Evolutionary conservation across 2,888 invertebrate species (phyloP), one percentile per base, ranked within the genome.

Genomic region (Xestoiulus laeticollis): DNA sequence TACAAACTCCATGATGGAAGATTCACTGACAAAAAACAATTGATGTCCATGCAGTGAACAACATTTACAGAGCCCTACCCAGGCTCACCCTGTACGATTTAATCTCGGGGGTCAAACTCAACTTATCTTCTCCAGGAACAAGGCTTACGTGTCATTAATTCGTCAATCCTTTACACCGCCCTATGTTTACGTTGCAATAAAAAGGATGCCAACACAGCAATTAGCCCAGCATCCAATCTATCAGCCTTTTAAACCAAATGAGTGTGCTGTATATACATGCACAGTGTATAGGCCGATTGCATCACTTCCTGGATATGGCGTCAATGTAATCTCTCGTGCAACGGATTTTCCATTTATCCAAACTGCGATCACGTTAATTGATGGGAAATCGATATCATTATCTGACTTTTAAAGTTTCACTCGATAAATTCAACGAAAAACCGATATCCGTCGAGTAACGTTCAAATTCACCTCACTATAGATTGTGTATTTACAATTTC

Each of bases 181-280:
- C 78, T 10, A 78, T 78, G 78, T 78, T 78, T 78, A 30, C 78
- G 78, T 22, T 26, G 78, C 78, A 78, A 78, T 78, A 78, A 78
- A 78, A 78, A 78, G 78, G 26, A 78, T 78, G 78, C 78, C 78
- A 78, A 78, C 78, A 78, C 78, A 14, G 78, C 78, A 78, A 78
- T 78, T 78, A 78, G 78, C 26, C 30, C 78, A 78, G 30, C 78
- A 26, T 30, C 78, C 78, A 78, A 78, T 78, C 30, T 78, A 78
- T 78, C 78, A 30, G 78, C 78, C n/a, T 30, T 78, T 78, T 68
- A 26, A 78, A 78, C 26, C 14, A 30, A 78, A 26, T 26, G 78
- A 12, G 78, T 78, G 30, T 3, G 68, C 59, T 5, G 59, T 68
- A 8, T 22, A 22, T 22, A n/a, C n/a, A n/a, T n/a, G n/a, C n/a